Evolutionary conservation across 1,140 invertebrate species (phyloP).

Genomic region (Hyles vespertilio): DNA sequence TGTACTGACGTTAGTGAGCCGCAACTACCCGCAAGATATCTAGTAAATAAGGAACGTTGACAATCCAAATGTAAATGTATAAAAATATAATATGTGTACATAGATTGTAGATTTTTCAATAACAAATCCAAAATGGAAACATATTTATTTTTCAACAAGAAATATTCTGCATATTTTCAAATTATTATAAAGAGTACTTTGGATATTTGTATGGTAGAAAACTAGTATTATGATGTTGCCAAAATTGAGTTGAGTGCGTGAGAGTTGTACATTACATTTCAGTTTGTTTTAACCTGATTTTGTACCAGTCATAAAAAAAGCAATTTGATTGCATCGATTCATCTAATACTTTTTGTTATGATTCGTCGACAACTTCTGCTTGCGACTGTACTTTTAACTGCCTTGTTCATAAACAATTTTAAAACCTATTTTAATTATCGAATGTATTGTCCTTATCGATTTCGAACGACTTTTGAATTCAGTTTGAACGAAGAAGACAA

Average conservation of each 20-base stretch:
- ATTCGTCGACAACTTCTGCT: too few species aligned
- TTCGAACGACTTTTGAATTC: too few species aligned
- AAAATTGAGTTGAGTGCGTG: slow-evolving; percentile 25
- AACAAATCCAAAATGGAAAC: slow-evolving; percentile 12
- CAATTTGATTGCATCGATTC: too few species aligned
- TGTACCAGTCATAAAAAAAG: too few species aligned
- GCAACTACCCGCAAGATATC: neutral
- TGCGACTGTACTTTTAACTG: too few species aligned
- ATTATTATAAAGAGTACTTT: slow-evolving; percentile 20
- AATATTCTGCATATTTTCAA: slow-evolving; percentile 27
- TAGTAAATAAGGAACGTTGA: neutral
- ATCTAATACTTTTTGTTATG: too few species aligned
- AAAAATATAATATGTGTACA: slow-evolving; percentile 21
- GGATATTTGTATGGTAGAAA: slow-evolving; percentile 35
- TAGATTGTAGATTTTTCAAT: slow-evolving; percentile 28
- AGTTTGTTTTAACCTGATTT: too few species aligned
- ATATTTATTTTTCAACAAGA: slow-evolving; percentile 37
- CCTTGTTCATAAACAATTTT: too few species aligned
- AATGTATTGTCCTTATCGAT: too few species aligned
- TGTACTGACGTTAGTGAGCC: neutral
- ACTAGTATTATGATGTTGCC: slow-evolving; percentile 42
- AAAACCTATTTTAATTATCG: too few species aligned
- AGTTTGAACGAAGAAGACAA: too few species aligned
- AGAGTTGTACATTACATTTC: slow-evolving; percentile 5
- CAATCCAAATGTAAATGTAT: neutral